Evolutionary conservation across 2,113 vertebrate species (phyloP).

Genomic region (Perca schrenkii): DNA sequence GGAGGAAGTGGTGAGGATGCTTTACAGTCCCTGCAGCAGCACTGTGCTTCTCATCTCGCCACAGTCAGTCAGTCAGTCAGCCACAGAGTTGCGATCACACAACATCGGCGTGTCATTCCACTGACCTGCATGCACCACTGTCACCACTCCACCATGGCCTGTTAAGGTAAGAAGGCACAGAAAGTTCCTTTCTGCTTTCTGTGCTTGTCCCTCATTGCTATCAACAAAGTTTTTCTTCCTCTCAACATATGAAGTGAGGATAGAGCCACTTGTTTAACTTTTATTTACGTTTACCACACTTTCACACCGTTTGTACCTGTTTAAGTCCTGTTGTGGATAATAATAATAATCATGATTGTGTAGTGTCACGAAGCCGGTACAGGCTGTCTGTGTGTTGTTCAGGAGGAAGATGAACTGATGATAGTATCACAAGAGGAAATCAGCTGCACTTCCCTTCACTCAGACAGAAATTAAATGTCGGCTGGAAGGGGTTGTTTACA

Average conservation of each 20-base stretch:
- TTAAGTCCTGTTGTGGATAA: not conserved
- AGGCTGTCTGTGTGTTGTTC: not conserved
- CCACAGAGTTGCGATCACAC: slow-evolving; percentile 6
- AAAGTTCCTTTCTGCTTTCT: not conserved
- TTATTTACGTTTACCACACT: too few species aligned
- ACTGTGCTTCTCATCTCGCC: slow-evolving; percentile 35
- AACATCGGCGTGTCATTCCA: not conserved
- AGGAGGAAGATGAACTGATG: slow-evolving; percentile 25
- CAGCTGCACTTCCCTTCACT: slow-evolving; percentile 47
- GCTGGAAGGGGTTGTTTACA: slow-evolving; percentile 46
- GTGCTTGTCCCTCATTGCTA: too few species aligned
- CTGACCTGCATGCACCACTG: not conserved
- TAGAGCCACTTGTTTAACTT: not conserved
- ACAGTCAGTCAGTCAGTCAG: slow-evolving; percentile 12
- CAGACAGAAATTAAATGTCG: slow-evolving; percentile 36
- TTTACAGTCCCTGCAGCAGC: slow-evolving; percentile 30
- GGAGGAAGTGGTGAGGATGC: slow-evolving; percentile 72
- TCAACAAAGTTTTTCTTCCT: not conserved
- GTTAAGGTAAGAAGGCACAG: slow-evolving; percentile 56
- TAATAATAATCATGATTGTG: not conserved
- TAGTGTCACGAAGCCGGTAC: not conserved
- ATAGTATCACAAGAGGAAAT: slow-evolving; percentile 63
- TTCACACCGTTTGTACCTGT: too few species aligned
- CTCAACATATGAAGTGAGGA: not conserved
- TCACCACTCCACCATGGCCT: slow-evolving; percentile 12